Base-by-base conservation (phyloP, 2,797 vertebrate genomes). In the Cossypha dichroa region DNA sequence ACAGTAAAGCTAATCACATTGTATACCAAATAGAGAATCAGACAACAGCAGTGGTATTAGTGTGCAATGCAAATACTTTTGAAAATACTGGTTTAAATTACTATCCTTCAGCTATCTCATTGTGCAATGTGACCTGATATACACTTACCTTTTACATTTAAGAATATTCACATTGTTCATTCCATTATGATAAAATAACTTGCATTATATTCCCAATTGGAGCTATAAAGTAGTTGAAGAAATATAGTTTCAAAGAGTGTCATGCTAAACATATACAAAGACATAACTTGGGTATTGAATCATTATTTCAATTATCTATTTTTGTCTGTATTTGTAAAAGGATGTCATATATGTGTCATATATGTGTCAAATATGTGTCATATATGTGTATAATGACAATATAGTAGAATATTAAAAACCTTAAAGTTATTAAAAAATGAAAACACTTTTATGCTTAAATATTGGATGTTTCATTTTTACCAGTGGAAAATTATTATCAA, bases 11-110 rank as follows among this genome's bases (percentile, higher is more conserved):
- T 70, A 25, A n/a, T 70, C 4, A 28, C 62, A 78, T 73, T 78
- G 59, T 88, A 81, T 85, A 77, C 45, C 41, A 94, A 95, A 49
- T 14, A 78, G 48, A 82, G 54, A 93, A 90, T 56, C 21, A 88
- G 20, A 43, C 13, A 78, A 26, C 15, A 69, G 11, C 43, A 77
- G 40, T 63, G 56, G 33, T 77, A 68, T 73, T 74, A 78, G 25
- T 58, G 40, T 67, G n/a, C 34, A 64, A 46, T 56, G 38, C 34
- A 85, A 68, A 86, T 68, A 59, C 12, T 15, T 93, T 59, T 79
- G 28, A 93, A 94, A 87, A 60, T 26, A 70, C 41, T 36, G 23
- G 34, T 93, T 90, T 79, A 41, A 49, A 48, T 77, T 86, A 92
- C 78, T 63, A 76, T 13, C 51, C 34, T 67, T 93, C 63, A 69